A percentile compares a stretch with the other conserved stretches of the same genome.
Evolutionary conservation across 2,888 invertebrate genomes (phyloP).

Genomic region (Malthinus flaveolus): DNA sequence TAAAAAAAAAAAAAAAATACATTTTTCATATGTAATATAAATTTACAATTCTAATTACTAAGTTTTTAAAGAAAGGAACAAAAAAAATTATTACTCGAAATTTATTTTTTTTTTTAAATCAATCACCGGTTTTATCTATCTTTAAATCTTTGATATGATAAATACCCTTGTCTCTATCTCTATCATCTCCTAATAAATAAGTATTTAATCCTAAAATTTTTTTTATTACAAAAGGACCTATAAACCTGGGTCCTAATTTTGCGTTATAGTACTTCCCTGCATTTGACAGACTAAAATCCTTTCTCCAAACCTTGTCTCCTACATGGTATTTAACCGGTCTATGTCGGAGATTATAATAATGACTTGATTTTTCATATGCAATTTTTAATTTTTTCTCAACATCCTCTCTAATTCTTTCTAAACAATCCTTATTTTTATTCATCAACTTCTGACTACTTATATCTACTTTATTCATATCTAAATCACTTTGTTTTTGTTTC

Average conservation of each 20-base stretch:
- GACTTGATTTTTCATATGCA: not conserved
- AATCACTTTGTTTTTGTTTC: too few species aligned
- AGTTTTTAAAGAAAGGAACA: too few species aligned
- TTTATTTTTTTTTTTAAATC: too few species aligned
- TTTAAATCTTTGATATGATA: not conserved
- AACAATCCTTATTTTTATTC: too few species aligned
- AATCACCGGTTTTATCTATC: too few species aligned
- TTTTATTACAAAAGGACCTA: not conserved
- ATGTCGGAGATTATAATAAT: not conserved
- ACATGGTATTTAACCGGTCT: not conserved
- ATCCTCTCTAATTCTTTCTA: not conserved
- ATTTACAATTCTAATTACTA: too few species aligned
- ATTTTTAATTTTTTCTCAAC: not conserved
- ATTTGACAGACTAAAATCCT: not conserved
- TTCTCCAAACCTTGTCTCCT: not conserved
- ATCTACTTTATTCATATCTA: too few species aligned
- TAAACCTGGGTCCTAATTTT: not conserved
- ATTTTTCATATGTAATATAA: too few species aligned
- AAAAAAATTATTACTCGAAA: too few species aligned
- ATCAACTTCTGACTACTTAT: too few species aligned
- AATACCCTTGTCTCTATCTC: not conserved
- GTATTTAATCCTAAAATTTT: not conserved
- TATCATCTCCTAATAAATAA: not conserved
- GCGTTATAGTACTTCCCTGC: not conserved
- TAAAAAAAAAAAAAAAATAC: too few species aligned